Evolutionary conservation across 2,888 invertebrate species (phyloP), one percentile per base, ranked within the genome.

Genomic region (Ennomos erosarius): DNA sequence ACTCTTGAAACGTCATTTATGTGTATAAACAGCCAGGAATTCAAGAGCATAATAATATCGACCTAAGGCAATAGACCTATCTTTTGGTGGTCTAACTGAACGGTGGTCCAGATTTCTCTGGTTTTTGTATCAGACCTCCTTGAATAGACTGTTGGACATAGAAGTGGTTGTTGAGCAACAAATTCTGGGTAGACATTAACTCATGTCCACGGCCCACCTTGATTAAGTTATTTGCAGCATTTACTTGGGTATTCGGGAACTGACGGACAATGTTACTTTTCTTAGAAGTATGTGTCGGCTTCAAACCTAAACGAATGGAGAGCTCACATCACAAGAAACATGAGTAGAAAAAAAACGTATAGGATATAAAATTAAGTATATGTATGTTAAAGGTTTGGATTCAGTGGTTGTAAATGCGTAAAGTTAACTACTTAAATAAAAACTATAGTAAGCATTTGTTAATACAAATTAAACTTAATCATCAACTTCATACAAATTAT

Each of bases 111-210:
- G 58, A 68, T 69, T 64, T 55, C n/a, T 68, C 60, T 58, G 55
- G 60, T 83, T 82, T 82, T 81, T 81, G 69, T 68, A 52, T 44
- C 47, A 60, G 70, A 68, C 70, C 68, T 64, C 71, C 71, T 64
- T 58, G 55, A 57, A 60, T 50, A 59, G 55, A 34, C 51, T 49
- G 39, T 40, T 53, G 54, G 55, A 67, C 74, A 55, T 64, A 59
- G 59, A 50, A 70, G 65, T 69, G 68, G 73, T 62, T 63, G 64
- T 65, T 66, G 64, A 58, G 46, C 58, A 68, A 64, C 65, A 65
- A 74, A 76, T 73, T 75, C 74, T 64, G 64, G 65, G 60, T 56
- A 59, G 67, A 66, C 55, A 55, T 65, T 51, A 60, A 55, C 62
- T 65, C 56, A 62, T 55, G 76, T 62, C 75, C 76, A 70, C 75